Percentiles rank a stretch among this genome's conserved stretches.
Evolutionary conservation across 2,113 vertebrate species (phyloP).

Genomic region (Paramormyrops kingsleyae): DNA sequence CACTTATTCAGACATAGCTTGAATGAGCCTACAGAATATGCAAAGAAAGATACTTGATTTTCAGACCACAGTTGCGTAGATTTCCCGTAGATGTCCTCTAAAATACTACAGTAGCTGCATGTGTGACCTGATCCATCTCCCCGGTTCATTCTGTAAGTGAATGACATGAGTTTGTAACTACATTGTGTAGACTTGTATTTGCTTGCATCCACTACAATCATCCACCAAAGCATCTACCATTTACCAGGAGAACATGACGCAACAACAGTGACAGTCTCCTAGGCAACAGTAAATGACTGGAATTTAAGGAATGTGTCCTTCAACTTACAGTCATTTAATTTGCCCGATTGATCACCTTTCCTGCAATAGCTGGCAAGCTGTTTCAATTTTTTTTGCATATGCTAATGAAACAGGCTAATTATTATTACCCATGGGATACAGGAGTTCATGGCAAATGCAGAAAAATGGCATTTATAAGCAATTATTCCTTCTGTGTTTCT

Average conservation of each 20-base stretch:
- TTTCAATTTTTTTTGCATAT: background rate
- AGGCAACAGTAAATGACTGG: background rate
- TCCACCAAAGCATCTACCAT: constrained; percentile 23
- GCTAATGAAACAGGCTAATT: background rate
- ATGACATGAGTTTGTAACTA: background rate
- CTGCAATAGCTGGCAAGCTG: background rate
- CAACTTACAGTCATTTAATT: background rate
- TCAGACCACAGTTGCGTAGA: background rate
- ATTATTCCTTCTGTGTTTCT: background rate
- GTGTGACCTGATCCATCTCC: background rate
- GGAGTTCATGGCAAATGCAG: background rate
- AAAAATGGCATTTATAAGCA: background rate
- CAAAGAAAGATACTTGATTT: background rate
- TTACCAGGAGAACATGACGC: constrained; percentile 30
- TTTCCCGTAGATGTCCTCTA: background rate
- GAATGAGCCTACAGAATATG: constrained; percentile 6
- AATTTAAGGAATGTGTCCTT: background rate
- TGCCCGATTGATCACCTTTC: background rate
- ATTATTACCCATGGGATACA: background rate
- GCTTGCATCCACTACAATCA: constrained; percentile 37
- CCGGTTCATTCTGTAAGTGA: background rate
- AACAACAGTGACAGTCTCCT: constrained; percentile 39
- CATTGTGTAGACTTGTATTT: constrained; percentile 29
- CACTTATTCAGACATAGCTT: background rate
- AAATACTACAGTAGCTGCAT: constrained; percentile 16